These are phyloP conservation scores for human (Homo sapiens) DNA, from an alignment of 2,113 vertebrate species.

Conservation along the genomic window GRCh38 chr7:145190501-145191000, in stretches of 20 bases:
- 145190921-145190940: not conserved
- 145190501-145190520: not conserved
- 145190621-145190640: not conserved
- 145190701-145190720: not conserved
- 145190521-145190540: not conserved
- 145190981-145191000: not conserved
- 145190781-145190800: not conserved
- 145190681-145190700: not conserved
- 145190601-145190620: not conserved
- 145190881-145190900: not conserved
- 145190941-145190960: not conserved
- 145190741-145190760: not conserved
- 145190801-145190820: not conserved
- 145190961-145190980: not conserved
- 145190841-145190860: not conserved
- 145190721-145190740: not conserved
- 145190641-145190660: not conserved
- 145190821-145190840: not conserved
- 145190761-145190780: not conserved
- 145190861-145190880: not conserved
- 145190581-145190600: not conserved
- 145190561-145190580: not conserved
- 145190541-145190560: not conserved
- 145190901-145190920: not conserved
- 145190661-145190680: not conserved